Evolutionary conservation across 1,140 invertebrate genomes (phyloP).

Genomic region (Zelostemma sp.): DNA sequence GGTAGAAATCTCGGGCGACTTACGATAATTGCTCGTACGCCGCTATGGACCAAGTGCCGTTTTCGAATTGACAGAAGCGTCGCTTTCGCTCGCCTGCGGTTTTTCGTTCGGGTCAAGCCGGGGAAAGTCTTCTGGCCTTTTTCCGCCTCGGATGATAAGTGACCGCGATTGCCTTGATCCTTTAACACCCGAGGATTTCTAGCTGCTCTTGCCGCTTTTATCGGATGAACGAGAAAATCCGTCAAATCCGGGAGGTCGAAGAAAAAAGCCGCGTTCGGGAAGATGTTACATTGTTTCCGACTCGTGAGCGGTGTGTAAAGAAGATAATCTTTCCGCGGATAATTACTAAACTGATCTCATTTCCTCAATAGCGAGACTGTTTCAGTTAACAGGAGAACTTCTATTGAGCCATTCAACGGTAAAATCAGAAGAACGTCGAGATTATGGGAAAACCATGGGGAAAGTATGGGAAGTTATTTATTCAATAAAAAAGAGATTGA

Average conservation of each 20-base stretch:
- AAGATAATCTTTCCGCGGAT: background rate
- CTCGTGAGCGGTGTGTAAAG: background rate
- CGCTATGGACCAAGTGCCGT: conserved; percentile 4
- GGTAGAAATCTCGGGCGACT: conserved; percentile 9
- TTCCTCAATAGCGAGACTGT: conserved; percentile 40
- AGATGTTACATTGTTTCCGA: background rate
- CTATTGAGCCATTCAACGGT: conserved; percentile 44
- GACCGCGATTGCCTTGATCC: too few species aligned
- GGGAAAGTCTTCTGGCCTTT: conserved; percentile 4
- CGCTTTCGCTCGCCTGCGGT: background rate
- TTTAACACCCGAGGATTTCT: background rate
- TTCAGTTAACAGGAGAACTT: conserved; percentile 31
- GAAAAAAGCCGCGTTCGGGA: too few species aligned
- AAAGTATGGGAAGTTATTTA: conserved; percentile 39
- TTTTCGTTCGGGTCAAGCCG: background rate
- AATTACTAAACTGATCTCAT: conserved; percentile 30
- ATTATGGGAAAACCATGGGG: conserved; percentile 47
- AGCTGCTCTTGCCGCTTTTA: background rate
- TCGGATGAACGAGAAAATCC: too few species aligned
- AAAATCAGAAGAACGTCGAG: conserved; percentile 32
- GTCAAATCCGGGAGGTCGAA: too few species aligned
- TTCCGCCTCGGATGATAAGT: background rate
- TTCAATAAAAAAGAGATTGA: conserved; percentile 46
- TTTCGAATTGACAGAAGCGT: background rate
- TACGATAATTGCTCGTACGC: conserved; percentile 18